Evolutionary conservation across 1,140 invertebrate species (phyloP), one percentile per base, ranked within the genome.

Genomic region (Drosophila fuyamai): DNA sequence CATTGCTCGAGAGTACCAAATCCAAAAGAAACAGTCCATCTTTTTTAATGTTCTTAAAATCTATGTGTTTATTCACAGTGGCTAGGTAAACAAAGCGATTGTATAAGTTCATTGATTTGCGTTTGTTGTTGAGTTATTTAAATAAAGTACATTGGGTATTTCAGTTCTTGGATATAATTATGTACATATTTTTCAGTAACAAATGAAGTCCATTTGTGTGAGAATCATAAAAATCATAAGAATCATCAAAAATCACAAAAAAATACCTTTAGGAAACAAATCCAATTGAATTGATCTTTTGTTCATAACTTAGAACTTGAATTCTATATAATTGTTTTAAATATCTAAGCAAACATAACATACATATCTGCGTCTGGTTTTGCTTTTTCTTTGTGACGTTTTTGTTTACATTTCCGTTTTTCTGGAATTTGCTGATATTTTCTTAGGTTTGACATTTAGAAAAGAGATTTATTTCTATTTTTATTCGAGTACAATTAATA

Each of bases 61-160:
- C 35, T 66, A 43, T 67, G 18, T 29, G 29, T 65, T 66, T 46
- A 66, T 60, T 63, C 63, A 16, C 16, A 36, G 38, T 29, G 59
- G 38, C 46, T 65, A 43, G 65, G 65, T 67, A 68, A 68, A 68
- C 65, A 68, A 68, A 68, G 61, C 47, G 61, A 54, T 68, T 68
- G 65, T 68, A 68, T 68, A 68, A 68, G 65, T 68, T 68, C 65
- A 68, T 68, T 68, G 65, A 68, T 66, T 66, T 68, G 14, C 16
- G 9, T 14, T 68, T 54, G 27, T 66, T 68, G 61, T 68, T 68
- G 65, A 68, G 61, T 68, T 61, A 68, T 29, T 68, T 23, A 35
- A 65, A 32, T 47, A 36, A 65, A 46, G 50, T 36, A 14, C 14
- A 18, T 35, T 5, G 50, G 12, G 14, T 65, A 60, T 65, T 61